phyloP scores from a whole-genome alignment of 2,797 vertebrate species.

The Squalus acanthias region DNA sequence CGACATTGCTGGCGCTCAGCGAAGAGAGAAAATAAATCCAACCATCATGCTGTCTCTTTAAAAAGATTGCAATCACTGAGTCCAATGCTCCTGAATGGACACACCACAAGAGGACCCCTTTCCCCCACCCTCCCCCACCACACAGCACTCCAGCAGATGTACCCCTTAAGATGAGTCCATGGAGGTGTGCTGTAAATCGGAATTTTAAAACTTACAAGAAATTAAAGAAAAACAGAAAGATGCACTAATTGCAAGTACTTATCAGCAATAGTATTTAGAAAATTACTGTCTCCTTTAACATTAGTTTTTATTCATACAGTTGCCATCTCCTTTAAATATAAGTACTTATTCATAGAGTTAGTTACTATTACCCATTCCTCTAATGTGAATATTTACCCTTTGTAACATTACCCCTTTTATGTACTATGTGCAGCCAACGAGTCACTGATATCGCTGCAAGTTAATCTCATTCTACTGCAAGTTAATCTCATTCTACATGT shows the following conservation, averaged over 20 bases:
- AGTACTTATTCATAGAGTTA: background rate
- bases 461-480: constrained; percentile 1
- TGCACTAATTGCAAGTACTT: background rate
- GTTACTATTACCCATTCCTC: background rate
- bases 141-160: background rate
- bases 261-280: background rate
- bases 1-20: background rate
- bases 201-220: background rate
- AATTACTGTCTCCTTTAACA: background rate
- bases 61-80: background rate
- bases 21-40: background rate
- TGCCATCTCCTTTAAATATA: background rate
- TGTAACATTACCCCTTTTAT: background rate
- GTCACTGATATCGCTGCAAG: background rate
- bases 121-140: background rate
- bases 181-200: background rate
- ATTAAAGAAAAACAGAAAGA: background rate
- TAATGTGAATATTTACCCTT: background rate
- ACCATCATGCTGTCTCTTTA: background rate
- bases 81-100: background rate
- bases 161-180: background rate
- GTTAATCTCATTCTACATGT: constrained; percentile 17
- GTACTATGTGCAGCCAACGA: background rate
- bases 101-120: background rate
- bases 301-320: background rate